phyloP scores from a whole-genome alignment of 2,888 invertebrate species.

The Conomelus anceps region DNA sequence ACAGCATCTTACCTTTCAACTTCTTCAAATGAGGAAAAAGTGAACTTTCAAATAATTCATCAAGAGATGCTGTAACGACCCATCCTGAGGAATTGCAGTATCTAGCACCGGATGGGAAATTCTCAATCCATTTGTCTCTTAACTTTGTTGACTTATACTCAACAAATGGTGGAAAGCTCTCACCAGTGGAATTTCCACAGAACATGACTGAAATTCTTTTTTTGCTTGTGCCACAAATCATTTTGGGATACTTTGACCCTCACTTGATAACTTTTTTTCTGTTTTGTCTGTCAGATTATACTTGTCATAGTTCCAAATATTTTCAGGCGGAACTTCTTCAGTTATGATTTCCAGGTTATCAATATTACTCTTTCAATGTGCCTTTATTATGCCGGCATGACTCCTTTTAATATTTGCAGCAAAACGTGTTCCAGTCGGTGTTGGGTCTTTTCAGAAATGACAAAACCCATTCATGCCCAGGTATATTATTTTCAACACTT shows the following conservation, averaged over 20 bases:
- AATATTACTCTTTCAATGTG: constrained; percentile 28
- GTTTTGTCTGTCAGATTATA: constrained; percentile 39
- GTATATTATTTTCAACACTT: not conserved
- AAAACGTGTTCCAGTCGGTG: not conserved
- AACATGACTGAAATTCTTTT: constrained; percentile 38
- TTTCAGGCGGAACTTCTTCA: constrained; percentile 24
- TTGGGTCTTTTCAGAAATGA: not conserved
- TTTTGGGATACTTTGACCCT: constrained; percentile 38
- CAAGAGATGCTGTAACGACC: constrained; percentile 4
- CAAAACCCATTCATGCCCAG: not conserved
- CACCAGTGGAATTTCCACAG: constrained; percentile 37
- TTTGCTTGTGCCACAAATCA: constrained; percentile 37
- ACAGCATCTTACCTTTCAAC: constrained; percentile 31
- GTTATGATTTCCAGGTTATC: not conserved
- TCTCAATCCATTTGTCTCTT: constrained; percentile 34
- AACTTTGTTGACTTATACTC: constrained; percentile 37
- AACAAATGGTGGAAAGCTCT: constrained; percentile 38
- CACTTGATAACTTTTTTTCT: constrained; percentile 34
- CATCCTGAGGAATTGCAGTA: constrained; percentile 24
- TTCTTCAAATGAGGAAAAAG: not conserved
- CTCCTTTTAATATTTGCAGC: not conserved
- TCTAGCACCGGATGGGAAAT: constrained; percentile 32
- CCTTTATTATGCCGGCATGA: not conserved
- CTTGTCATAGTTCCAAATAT: constrained; percentile 39
- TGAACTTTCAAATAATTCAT: not conserved